Evolutionary conservation across 2,113 vertebrate genomes (phyloP).

Genomic region (Typhlomys cinereus): DNA sequence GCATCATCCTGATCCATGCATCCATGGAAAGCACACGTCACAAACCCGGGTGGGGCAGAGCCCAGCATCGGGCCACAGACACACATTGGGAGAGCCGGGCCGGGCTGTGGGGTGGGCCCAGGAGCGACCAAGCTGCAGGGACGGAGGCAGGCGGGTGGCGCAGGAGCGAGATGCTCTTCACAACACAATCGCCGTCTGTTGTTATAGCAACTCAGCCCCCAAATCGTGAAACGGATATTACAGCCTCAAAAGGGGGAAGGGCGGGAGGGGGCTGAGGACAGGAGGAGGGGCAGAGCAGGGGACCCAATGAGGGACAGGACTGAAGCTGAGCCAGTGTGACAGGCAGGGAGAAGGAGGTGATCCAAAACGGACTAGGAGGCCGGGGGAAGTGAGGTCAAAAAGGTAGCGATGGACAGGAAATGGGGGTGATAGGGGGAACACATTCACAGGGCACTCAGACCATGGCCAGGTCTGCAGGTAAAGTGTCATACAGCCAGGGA

Average conservation of each 20-base stretch:
- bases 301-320: not conserved
- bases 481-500: not conserved
- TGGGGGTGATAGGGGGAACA: not conserved
- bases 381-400: not conserved
- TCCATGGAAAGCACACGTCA: not conserved
- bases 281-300: not conserved
- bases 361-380: not conserved
- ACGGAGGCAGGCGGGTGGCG: constrained; percentile 41
- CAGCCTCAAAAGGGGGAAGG: constrained; percentile 71
- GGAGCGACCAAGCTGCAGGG: constrained; percentile 49
- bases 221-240: constrained; percentile 82
- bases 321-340: not conserved
- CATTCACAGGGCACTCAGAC: not conserved
- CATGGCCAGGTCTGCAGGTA: not conserved
- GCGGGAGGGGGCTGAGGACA: constrained; percentile 40
- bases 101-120: not conserved
- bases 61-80: not conserved
- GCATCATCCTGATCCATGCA: constrained; percentile 19
- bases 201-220: constrained; percentile 82
- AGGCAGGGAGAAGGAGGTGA: not conserved
- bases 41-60: not conserved
- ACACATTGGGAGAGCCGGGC: not conserved
- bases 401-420: not conserved
- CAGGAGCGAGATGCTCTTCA: constrained; percentile 72
- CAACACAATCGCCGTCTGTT: constrained; percentile 81